Evolutionary conservation across 2,888 invertebrate genomes (phyloP), one percentile per base, ranked within the genome.

Genomic region (Tiliacea aurago): DNA sequence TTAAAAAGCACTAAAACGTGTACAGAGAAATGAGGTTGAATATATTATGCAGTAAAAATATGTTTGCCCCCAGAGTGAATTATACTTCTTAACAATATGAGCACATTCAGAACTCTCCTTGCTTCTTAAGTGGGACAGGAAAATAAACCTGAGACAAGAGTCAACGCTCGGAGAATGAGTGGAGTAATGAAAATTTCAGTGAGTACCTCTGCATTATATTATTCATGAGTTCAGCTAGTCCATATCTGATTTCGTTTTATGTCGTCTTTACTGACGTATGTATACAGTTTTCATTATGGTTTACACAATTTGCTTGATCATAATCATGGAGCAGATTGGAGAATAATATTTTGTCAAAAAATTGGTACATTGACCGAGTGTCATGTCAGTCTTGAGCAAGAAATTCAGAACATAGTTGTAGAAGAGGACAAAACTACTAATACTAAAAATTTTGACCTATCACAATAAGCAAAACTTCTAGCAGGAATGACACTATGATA

Each of bases 121-220:
- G 55, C 47, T 73, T 65, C 70, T 59, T 71, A 90, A 91, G 84
- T 88, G 86, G 91, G 69, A 84, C 91, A 89, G 85, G 88, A 89
- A 89, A 91, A 90, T 89, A 88, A 87, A 84, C 75, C 71, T 83
- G 81, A 85, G 74, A 80, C 70, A 70, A 63, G 67, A 78, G 80
- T 80, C 81, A 82, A 85, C 78, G 83, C 76, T 80, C 81, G 56
- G 73, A 66, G 70, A 82, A 80, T 70, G 81, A 83, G 85, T 78
- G 58, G 79, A 74, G 73, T 78, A 80, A 80, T 81, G 71, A 73
- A 84, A 81, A 79, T 83, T 87, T 85, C 77, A 85, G 81, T 18
- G 73, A 71, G 62, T 85, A 78, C 71, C 75, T 76, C 64, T 70
- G 68, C 53, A 77, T 75, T 77, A 81, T 68, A 81, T 72, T 85